Conservation (phyloP, 2,888 invertebrate genomes). For the Ypsolopha sequella region DNA sequence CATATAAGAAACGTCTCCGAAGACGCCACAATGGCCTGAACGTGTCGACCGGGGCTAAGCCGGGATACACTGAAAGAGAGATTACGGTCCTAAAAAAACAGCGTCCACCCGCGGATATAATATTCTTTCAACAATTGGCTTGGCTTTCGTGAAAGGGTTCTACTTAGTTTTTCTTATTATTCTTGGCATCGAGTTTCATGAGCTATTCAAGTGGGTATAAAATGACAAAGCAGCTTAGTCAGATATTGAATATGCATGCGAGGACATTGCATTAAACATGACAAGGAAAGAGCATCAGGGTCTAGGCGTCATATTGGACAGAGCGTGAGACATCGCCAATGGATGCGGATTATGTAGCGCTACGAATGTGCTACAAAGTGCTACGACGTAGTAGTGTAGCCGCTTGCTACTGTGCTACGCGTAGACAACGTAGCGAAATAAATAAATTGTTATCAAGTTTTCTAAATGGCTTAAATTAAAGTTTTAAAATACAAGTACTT, state of each 20-base stretch:
- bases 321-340: conserved; percentile 55
- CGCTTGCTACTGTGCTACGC: conserved; percentile 30
- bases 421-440: conserved; percentile 25
- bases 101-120: conserved; percentile 54
- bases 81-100: conserved; percentile 71
- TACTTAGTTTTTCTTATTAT: conserved; percentile 14
- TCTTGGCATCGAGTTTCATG: neutral
- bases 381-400: conserved; percentile 45
- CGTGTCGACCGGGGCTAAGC: conserved; percentile 58
- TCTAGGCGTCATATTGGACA: conserved; percentile 29
- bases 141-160: conserved; percentile 16
- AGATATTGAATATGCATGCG: conserved; percentile 14
- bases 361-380: conserved; percentile 24
- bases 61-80: conserved; percentile 57
- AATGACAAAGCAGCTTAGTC: conserved; percentile 2
- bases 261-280: conserved; percentile 51
- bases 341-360: conserved; percentile 53
- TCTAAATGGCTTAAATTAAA: too few relatives aligned
- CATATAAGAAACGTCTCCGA: conserved; percentile 69
- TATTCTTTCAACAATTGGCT: conserved; percentile 52
- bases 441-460: too few relatives aligned
- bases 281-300: conserved; percentile 51
- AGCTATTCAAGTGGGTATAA: too few relatives aligned
- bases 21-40: conserved; percentile 68
- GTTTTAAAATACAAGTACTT: too few relatives aligned